Evolutionary conservation across 2,888 invertebrate species (phyloP).

Genomic region (Cryptops parisi): DNA sequence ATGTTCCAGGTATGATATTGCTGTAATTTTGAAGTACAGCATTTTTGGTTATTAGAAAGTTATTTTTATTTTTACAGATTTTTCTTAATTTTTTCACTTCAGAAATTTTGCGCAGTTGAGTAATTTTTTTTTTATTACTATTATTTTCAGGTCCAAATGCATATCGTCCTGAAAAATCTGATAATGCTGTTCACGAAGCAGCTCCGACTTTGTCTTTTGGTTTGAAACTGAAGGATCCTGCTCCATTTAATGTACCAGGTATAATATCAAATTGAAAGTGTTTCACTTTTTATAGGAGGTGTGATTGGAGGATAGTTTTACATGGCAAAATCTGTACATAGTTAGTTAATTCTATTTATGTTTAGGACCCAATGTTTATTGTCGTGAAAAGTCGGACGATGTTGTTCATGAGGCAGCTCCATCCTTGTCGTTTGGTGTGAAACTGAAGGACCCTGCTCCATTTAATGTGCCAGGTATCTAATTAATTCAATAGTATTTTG

Average conservation of each 20-base stretch:
- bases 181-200: slow-evolving; percentile 39
- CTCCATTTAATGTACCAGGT: slow-evolving; percentile 52
- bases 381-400: background rate
- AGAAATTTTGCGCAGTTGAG: too few species aligned
- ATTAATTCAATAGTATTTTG: too few species aligned
- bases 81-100: too few species aligned
- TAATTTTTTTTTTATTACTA: background rate
- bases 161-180: slow-evolving; percentile 57
- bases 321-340: too few species aligned
- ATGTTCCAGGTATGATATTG: slow-evolving; percentile 7
- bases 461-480: background rate
- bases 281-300: too few species aligned
- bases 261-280: too few species aligned
- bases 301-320: too few species aligned
- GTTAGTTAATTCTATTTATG: too few species aligned
- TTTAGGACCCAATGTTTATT: background rate
- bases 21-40: too few species aligned
- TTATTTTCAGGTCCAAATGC: slow-evolving; percentile 56
- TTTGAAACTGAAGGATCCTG: slow-evolving; percentile 47
- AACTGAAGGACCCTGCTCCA: background rate
- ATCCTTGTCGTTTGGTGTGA: background rate
- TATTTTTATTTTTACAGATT: too few species aligned
- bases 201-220: slow-evolving; percentile 56
- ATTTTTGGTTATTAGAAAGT: too few species aligned
- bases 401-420: background rate